Conservation (phyloP, 2,797 vertebrate species). For the Anas capensis region DNA sequence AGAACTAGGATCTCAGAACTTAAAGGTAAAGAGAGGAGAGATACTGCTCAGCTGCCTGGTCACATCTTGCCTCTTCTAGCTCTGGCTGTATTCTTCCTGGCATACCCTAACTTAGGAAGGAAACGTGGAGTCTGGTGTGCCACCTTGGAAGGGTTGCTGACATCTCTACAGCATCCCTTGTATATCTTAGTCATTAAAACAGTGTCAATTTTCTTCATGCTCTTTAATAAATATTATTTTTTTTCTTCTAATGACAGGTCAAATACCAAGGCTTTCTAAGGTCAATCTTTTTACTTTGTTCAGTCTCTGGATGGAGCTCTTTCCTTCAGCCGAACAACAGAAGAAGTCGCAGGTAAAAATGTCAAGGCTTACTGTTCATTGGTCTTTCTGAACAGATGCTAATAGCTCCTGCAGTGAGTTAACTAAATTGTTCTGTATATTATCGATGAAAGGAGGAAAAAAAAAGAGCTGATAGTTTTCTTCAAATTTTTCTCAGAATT, state of each 20-base stretch:
- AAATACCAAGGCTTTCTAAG: conserved; percentile 90
- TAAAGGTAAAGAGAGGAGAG: background rate
- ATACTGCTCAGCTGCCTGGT: background rate
- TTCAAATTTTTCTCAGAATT: background rate
- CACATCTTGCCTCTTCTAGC: background rate
- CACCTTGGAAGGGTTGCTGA: background rate
- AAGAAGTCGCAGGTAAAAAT: conserved; percentile 79
- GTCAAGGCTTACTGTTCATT: background rate
- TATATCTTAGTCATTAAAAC: background rate
- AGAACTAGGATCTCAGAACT: background rate
- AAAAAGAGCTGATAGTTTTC: background rate
- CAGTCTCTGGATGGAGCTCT: conserved; percentile 97
- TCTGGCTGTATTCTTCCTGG: background rate
- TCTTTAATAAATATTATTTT: background rate
- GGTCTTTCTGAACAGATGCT: background rate
- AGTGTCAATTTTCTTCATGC: background rate
- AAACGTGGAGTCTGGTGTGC: background rate
- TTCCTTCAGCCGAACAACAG: conserved; percentile 80
- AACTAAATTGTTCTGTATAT: background rate
- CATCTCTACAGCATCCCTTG: background rate
- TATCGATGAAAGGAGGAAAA: too few species aligned
- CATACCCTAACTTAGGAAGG: background rate
- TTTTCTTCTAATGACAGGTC: conserved; percentile 79
- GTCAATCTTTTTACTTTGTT: conserved; percentile 93
- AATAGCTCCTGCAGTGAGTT: background rate